Conservation (phyloP, 1,140 invertebrate species). For the Cyclargus thomasi region DNA sequence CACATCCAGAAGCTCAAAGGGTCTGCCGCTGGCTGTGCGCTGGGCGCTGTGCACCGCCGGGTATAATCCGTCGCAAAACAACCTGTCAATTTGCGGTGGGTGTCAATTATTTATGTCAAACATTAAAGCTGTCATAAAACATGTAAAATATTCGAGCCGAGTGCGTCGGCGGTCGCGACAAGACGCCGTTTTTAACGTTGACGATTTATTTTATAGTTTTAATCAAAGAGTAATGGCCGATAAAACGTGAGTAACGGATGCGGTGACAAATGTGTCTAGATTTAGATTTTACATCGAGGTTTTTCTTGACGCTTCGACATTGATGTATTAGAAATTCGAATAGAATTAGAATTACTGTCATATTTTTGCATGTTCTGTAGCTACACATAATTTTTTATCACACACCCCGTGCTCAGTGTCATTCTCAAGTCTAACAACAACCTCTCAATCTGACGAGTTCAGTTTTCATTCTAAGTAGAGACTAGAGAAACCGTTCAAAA, state of each 20-base stretch:
- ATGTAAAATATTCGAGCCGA: neutral
- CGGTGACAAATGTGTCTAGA: constrained; percentile 12
- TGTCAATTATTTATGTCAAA: constrained; percentile 11
- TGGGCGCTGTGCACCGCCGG: too few relatives aligned
- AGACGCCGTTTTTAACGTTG: constrained; percentile 16
- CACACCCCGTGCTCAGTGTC: too few relatives aligned
- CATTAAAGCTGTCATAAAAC: constrained; percentile 13
- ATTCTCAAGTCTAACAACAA: too few relatives aligned
- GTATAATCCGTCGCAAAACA: neutral
- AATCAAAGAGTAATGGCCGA: constrained; percentile 23
- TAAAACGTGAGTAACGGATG: constrained; percentile 21
- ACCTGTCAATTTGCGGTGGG: constrained; percentile 4
- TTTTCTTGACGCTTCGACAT: neutral
- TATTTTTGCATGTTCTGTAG: too few relatives aligned
- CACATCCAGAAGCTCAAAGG: neutral
- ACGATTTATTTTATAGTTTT: constrained; percentile 23
- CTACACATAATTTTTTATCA: too few relatives aligned
- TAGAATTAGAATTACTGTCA: too few relatives aligned
- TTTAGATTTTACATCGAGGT: constrained; percentile 11
- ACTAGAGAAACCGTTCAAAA: too few relatives aligned
- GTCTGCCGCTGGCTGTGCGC: neutral
- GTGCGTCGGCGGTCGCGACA: constrained; percentile 6
- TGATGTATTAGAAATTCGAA: neutral
- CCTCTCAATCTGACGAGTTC: too few relatives aligned
- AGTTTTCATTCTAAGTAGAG: too few relatives aligned